Conservation (phyloP, 1,140 invertebrate species). For the Drosophila bifasciata region DNA sequence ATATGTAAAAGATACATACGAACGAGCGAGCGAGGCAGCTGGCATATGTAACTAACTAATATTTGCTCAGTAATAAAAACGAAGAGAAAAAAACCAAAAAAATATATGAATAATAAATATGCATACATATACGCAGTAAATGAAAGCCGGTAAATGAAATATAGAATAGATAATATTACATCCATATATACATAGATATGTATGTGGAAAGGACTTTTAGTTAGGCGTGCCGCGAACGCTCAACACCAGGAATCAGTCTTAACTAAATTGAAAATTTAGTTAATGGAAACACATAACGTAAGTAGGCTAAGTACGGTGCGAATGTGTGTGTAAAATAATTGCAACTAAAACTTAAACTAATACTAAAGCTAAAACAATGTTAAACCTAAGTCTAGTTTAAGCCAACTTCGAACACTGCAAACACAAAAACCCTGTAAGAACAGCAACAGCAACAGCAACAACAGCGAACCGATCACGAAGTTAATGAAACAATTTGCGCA, state of each 20-base stretch:
- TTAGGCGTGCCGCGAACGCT: constrained; percentile 54
- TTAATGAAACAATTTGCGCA: constrained; percentile 48
- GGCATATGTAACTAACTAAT: constrained; percentile 58
- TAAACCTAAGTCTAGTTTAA: constrained; percentile 59
- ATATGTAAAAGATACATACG: constrained; percentile 57
- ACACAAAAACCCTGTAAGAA: constrained; percentile 45
- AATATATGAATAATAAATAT: constrained; percentile 47
- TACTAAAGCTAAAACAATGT: constrained; percentile 40
- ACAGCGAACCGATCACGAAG: constrained; percentile 16
- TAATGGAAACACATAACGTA: constrained; percentile 55
- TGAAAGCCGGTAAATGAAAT: constrained; percentile 40
- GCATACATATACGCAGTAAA: constrained; percentile 49
- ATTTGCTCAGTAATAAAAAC: constrained; percentile 60
- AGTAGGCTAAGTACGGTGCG: constrained; percentile 43
- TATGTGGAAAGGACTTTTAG: constrained; percentile 48
- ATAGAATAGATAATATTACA: constrained; percentile 12
- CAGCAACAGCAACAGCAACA: constrained; percentile 12
- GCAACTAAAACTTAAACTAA: constrained; percentile 63
- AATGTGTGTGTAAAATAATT: constrained; percentile 74
- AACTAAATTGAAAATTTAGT: constrained; percentile 78
- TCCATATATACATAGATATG: constrained; percentile 41
- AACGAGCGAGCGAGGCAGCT: not conserved
- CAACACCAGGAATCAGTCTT: constrained; percentile 68
- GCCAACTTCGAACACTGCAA: constrained; percentile 57
- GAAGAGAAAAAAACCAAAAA: constrained; percentile 15